Evolutionary conservation across 2,888 invertebrate genomes (phyloP), one percentile per base, ranked within the genome.

Genomic region (Tineola bisselliella): DNA sequence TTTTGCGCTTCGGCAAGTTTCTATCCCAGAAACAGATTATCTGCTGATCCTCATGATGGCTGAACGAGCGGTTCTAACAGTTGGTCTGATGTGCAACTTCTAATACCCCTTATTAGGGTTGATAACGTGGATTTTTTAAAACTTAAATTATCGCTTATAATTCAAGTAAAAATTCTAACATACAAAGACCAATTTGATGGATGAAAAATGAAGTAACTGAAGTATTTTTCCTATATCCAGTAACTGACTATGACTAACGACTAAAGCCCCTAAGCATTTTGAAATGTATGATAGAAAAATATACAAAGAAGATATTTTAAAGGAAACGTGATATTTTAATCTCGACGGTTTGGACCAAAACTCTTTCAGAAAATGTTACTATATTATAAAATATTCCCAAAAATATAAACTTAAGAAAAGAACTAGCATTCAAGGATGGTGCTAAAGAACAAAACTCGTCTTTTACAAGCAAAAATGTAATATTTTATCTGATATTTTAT

Each of bases 61-160:
- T 44, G 59, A 43, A 43, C 59, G 59, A 18, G 18, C 43, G 59
- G 59, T 8, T 43, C 17, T 43, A 59, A 58, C 58, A 33, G 58
- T 59, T 59, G 43, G 25, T 13, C 59, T 43, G 43, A 19, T 59
- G 59, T 59, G 59, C 59, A 43, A 59, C 59, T 59, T 43, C 59
- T 44, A 59, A 59, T 59, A 44, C 44, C 19, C 54, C 19, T 15
- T 6, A n/a, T 15, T 30, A 56, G 56, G 56, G 56, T 56, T 56
- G 56, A 13, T 25, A 56, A 13, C 25, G 25, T 25, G 4, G 25
- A 25, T 4, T 4, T 25, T 4, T 25, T 44, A 5, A 5, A 4
- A 25, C 6, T 25, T 25, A 25, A 25, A 25, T n/a, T n/a, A n/a
- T n/a, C n/a, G 6, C 2, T 25, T 4, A 25, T 25, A 25, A 25